Base-by-base conservation (phyloP, 2,797 vertebrate species). In the Pseudochromis fuscus region DNA sequence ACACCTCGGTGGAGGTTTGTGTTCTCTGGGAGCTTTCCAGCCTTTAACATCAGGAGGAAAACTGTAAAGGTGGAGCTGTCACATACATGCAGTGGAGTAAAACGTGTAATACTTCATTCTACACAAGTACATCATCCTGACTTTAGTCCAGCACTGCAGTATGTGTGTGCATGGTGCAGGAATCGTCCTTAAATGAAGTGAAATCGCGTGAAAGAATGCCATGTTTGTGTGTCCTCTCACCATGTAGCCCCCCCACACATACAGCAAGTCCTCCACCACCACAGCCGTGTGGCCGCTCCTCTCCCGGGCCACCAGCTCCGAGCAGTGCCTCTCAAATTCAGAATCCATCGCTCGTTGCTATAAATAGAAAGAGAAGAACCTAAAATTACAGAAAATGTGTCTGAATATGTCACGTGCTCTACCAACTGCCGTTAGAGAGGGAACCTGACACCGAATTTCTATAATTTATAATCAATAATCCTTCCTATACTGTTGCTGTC, bases 181-280 rank as follows among this genome's bases (percentile, higher is more conserved):
- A 27, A 33, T 1, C 45, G 33, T 1, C 16, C 4, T 45, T 21
- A 44, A 10, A 13, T 7, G 16, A 48, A 19, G 15, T n/a, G n/a
- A 2, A 9, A 3, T 44, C 15, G 18, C 4, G 48, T 70, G 1
- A 4, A 37, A 64, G 33, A 25, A 1, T 19, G 11, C 13, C 25
- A 15, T 23, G 7, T 7, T 21, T 0, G 11, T 16, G 13, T 63
- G 12, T 40, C 46, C 31, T 16, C 95, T 96, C 94, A 98, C 96
- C 96, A 96, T 94, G 82, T 98, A 98, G 72, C 97, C 97, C 30
- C 97, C 97, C 97, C 97, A 98, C 69, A 98, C 95, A 53, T 95
- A 97, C 66, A 98, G 95, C 78, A 86, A 93, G 87, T 91, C 92
- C 3, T 88, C 94, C 81, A 96, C 94, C 84, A 94, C 88, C 82